Percentiles rank a stretch among this genome's conserved stretches.
phyloP scores from a whole-genome alignment of 1,140 invertebrate species.

The Trichonephila clavipes region DNA sequence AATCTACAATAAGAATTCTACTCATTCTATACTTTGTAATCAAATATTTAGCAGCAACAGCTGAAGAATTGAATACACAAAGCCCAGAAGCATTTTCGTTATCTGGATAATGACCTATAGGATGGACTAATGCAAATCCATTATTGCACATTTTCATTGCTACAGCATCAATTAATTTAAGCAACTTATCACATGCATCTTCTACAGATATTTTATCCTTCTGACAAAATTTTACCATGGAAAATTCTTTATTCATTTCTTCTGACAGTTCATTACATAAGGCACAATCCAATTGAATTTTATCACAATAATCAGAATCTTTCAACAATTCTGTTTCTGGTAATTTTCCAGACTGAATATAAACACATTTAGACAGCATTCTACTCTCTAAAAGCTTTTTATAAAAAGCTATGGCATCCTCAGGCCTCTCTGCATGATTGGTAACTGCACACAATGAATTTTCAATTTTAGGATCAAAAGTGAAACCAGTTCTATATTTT shows the following conservation, averaged over 20 bases:
- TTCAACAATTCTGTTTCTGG: constrained; percentile 87
- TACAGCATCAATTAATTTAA: constrained; percentile 90
- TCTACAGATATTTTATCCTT: constrained; percentile 87
- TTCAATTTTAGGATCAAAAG: constrained; percentile 87
- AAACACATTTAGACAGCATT: constrained; percentile 85
- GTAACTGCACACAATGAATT: constrained; percentile 84
- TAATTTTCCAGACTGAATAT: constrained; percentile 83
- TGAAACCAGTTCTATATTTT: constrained; percentile 83
- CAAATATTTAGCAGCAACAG: constrained; percentile 90
- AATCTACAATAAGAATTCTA: constrained; percentile 92
- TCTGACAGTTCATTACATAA: constrained; percentile 83
- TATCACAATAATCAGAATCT: constrained; percentile 84
- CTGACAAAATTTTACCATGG: constrained; percentile 90
- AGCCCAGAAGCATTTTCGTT: constrained; percentile 88
- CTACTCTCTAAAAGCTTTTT: constrained; percentile 86
- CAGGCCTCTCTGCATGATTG: constrained; percentile 86
- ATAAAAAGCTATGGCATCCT: constrained; percentile 87
- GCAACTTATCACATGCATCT: constrained; percentile 87
- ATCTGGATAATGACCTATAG: constrained; percentile 93
- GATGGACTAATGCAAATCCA: constrained; percentile 90
- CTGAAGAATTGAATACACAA: constrained; percentile 94
- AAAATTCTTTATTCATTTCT: constrained; percentile 84
- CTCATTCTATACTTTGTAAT: constrained; percentile 84
- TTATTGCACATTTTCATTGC: constrained; percentile 84
- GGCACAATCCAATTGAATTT: constrained; percentile 82